phyloP scores from a whole-genome alignment of 2,797 vertebrate genomes.

The Falco cherrug region DNA sequence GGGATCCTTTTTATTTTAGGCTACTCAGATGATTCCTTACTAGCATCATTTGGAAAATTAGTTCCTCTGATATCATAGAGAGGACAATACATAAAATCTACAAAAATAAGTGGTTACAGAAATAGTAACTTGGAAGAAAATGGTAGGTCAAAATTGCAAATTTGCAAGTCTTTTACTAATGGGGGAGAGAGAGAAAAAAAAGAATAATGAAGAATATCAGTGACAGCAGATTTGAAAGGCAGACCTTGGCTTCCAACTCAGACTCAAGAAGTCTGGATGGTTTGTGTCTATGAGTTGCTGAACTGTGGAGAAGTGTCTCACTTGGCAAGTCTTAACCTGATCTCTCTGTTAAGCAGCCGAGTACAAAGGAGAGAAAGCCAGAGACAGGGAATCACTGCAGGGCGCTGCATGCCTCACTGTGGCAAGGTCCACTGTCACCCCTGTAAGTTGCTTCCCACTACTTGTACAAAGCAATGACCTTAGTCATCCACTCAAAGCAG shows the following conservation, averaged over 20 bases:
- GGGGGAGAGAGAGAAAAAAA: not conserved
- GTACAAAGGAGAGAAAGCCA: not conserved
- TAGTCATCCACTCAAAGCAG: not conserved
- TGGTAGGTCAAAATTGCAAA: not conserved
- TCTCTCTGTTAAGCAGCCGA: not conserved
- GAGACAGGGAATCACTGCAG: not conserved
- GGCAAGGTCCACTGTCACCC: not conserved
- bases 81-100: not conserved
- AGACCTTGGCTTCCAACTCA: not conserved
- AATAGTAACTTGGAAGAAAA: not conserved
- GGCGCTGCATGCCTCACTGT: not conserved
- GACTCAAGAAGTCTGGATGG: not conserved
- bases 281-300: not conserved
- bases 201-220: not conserved
- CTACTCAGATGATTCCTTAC: not conserved
- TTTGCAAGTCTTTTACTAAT: not conserved
- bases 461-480: not conserved
- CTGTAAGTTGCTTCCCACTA: no score
- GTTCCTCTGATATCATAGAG: not conserved
- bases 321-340: not conserved
- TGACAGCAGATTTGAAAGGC: not conserved
- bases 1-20: not conserved
- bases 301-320: not conserved
- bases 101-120: not conserved
- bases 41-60: not conserved